These are phyloP conservation scores for Ptiloglossa arizonensis DNA, from an alignment of 1,140 invertebrate species.

Conservation along the genomic window DNA sequence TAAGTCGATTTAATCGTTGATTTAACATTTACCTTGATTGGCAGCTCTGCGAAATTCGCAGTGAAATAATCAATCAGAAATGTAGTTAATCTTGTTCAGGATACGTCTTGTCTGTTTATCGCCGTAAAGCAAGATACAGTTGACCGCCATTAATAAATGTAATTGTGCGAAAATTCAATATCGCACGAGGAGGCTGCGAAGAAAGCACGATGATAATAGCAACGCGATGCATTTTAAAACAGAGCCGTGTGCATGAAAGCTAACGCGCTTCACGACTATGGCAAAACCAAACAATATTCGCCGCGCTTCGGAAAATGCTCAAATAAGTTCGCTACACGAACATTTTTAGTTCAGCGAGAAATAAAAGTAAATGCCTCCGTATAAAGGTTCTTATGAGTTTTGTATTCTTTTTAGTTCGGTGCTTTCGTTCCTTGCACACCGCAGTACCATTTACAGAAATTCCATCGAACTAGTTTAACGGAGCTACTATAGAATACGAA, in stretches of 20 bases:
- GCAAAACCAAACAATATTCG: conserved; percentile 2
- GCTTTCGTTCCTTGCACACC: neutral
- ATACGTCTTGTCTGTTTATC: neutral
- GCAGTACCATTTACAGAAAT: too few species aligned
- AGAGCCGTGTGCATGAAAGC: neutral
- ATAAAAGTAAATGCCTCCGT: neutral
- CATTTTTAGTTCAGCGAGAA: conserved; percentile 1
- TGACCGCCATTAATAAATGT: conserved; percentile 21
- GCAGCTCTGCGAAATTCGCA: too few species aligned
- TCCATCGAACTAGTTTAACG: neutral
- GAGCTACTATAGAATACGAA: neutral
- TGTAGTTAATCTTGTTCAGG: neutral
- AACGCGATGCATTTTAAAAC: conserved; percentile 13
- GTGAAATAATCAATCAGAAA: neutral
- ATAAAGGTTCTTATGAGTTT: neutral
- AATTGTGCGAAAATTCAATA: conserved; percentile 20
- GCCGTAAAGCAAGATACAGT: neutral
- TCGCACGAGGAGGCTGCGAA: neutral
- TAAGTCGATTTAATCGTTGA: neutral
- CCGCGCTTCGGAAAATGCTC: neutral
- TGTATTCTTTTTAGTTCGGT: neutral
- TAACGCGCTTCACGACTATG: neutral
- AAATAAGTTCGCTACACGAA: neutral
- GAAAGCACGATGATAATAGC: conserved; percentile 15
- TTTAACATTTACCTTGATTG: too few species aligned